Percentiles rank a stretch among this genome's conserved stretches.
These are phyloP conservation scores for Mizuhopecten yessoensis DNA, from an alignment of 1,140 invertebrate genomes.

Conservation along the genomic window DNA sequence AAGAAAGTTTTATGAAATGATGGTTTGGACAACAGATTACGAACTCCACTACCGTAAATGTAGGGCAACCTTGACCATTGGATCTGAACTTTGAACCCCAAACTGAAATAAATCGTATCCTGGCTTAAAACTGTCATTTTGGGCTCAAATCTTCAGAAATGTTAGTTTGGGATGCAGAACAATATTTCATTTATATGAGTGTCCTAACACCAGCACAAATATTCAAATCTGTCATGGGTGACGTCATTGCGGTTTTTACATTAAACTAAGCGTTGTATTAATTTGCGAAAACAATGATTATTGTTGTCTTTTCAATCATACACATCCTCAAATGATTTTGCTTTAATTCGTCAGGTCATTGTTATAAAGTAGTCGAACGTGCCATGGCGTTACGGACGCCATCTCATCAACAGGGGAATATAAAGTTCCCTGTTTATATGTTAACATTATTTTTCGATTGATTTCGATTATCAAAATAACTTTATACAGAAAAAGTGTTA, in stretches of 20 bases:
- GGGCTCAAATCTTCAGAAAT: neutral
- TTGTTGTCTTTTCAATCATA: no score
- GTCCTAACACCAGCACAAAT: neutral
- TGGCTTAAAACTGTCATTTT: neutral
- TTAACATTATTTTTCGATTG: no score
- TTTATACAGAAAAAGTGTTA: no score
- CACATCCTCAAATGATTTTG: no score
- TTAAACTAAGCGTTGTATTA: neutral
- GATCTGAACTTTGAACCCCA: neutral
- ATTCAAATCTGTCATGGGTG: neutral
- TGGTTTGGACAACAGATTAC: neutral
- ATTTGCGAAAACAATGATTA: neutral
- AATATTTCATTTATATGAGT: neutral
- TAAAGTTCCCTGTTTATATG: no score
- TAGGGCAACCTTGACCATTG: neutral
- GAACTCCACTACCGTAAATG: neutral
- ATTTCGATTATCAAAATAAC: no score
- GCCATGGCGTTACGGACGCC: no score
- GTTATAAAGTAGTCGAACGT: no score
- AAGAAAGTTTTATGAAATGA: constrained; percentile 21
- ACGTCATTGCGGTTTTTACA: neutral
- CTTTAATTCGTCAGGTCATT: no score
- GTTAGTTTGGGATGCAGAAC: neutral
- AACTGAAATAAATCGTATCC: neutral
- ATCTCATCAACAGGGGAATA: no score